A percentile compares a stretch with the other conserved stretches of the same genome.
These are phyloP conservation scores for Oscheius myriophilus DNA, from an alignment of 2,888 invertebrate genomes.

Conservation along the genomic window DNA sequence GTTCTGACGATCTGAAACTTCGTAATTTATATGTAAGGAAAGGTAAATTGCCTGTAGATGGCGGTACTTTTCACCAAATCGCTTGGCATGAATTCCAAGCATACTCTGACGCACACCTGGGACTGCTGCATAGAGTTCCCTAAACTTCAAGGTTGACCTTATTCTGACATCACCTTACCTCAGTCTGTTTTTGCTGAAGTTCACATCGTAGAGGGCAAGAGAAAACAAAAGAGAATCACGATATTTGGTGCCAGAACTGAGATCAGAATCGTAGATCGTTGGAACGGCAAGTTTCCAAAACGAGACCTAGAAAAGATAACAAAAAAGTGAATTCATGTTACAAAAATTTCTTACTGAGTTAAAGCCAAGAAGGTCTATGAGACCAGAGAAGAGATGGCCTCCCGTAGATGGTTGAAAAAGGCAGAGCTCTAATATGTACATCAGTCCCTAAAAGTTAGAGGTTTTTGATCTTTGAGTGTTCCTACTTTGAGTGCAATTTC, in stretches of 20 bases:
- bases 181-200: constrained; percentile 59
- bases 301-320: constrained; percentile 39
- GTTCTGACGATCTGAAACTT: constrained; percentile 46
- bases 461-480: neutral
- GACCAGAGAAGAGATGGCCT: constrained; percentile 49
- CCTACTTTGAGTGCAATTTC: constrained; percentile 57
- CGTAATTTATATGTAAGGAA: neutral
- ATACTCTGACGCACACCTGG: constrained; percentile 64
- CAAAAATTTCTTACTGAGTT: constrained; percentile 56
- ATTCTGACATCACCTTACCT: constrained; percentile 27
- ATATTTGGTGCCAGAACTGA: constrained; percentile 58
- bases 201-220: constrained; percentile 63
- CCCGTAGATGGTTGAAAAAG: constrained; percentile 46
- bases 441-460: constrained; percentile 51
- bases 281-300: constrained; percentile 64
- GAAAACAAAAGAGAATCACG: constrained; percentile 62
- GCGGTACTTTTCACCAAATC: constrained; percentile 60
- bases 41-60: constrained; percentile 49
- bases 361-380: constrained; percentile 57
- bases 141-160: constrained; percentile 13
- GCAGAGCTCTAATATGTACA: constrained; percentile 59
- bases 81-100: constrained; percentile 63
- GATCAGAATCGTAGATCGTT: constrained; percentile 61
- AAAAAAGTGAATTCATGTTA: constrained; percentile 8
- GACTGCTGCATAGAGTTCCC: constrained; percentile 66